These are phyloP conservation scores for Coilia nasus DNA, from an alignment of 2,797 vertebrate genomes.

Conservation along the genomic window DNA sequence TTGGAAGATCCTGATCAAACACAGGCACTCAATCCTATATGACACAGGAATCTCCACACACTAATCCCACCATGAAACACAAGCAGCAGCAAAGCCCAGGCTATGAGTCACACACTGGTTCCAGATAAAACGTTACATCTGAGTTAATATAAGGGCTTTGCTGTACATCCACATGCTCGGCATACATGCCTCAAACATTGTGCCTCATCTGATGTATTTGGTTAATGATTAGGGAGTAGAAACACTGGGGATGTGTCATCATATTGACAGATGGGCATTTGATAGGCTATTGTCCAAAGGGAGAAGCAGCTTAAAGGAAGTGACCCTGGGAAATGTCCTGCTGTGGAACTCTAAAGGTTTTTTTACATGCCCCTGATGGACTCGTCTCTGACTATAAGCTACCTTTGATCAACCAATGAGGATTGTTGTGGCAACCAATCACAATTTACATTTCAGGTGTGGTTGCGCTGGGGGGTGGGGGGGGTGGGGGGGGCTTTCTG, in stretches of 20 bases:
- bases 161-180: background rate
- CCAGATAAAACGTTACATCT: background rate
- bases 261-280: background rate
- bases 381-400: background rate
- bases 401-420: background rate
- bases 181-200: background rate
- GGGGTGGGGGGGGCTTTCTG: no score
- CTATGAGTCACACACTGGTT: background rate
- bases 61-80: background rate
- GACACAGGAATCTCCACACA: background rate
- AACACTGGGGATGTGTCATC: background rate
- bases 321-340: background rate
- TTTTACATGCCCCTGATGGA: background rate
- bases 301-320: background rate
- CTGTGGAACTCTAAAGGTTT: background rate
- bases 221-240: slow-evolving; percentile 10
- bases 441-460: background rate
- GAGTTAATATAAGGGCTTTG: background rate
- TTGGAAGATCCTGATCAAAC: slow-evolving; percentile 2
- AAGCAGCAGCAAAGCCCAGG: background rate
- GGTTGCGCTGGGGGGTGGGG: no score
- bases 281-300: background rate
- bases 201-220: background rate
- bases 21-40: background rate
- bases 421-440: background rate